Conservation (phyloP, 2,888 invertebrate species). For the Hyposoter dolosus region DNA sequence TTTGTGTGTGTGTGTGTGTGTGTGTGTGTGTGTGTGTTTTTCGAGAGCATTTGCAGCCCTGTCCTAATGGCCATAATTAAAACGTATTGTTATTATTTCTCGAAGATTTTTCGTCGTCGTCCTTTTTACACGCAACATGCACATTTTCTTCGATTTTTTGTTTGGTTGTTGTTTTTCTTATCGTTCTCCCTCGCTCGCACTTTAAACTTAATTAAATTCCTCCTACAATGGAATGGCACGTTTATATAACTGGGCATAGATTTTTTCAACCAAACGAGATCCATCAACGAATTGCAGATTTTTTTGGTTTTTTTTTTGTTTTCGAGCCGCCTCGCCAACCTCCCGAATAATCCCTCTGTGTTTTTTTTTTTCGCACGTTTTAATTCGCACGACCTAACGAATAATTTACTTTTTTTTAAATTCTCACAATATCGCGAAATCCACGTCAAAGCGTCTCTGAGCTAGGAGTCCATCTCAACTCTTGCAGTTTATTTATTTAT, state of each 20-base stretch:
- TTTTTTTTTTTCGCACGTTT: slow-evolving; percentile 39
- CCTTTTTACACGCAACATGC: slow-evolving; percentile 31
- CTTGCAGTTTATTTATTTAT: not conserved
- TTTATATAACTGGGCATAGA: slow-evolving; percentile 49
- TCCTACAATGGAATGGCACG: slow-evolving; percentile 58
- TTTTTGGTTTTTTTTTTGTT: slow-evolving; percentile 21
- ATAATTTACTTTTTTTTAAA: slow-evolving; percentile 1
- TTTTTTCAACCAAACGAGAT: slow-evolving; percentile 56
- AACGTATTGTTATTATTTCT: slow-evolving; percentile 32
- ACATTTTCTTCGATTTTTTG: not conserved
- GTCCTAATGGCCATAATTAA: slow-evolving; percentile 51
- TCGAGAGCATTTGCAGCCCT: slow-evolving; percentile 38
- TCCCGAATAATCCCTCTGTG: slow-evolving; percentile 11
- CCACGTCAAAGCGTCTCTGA: slow-evolving; percentile 19
- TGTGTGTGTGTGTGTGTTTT: slow-evolving; percentile 11
- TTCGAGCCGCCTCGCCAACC: slow-evolving; percentile 52
- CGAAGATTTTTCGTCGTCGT: slow-evolving; percentile 34
- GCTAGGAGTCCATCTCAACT: not conserved
- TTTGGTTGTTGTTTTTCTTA: not conserved
- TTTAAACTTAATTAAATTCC: slow-evolving; percentile 14
- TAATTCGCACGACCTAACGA: slow-evolving; percentile 52
- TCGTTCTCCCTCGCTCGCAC: not conserved
- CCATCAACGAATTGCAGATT: slow-evolving; percentile 47
- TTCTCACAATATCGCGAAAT: slow-evolving; percentile 24
- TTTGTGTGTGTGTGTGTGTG: not conserved